phyloP scores from a whole-genome alignment of 2,797 vertebrate genomes.

The Distichodus sexfasciatus region DNA sequence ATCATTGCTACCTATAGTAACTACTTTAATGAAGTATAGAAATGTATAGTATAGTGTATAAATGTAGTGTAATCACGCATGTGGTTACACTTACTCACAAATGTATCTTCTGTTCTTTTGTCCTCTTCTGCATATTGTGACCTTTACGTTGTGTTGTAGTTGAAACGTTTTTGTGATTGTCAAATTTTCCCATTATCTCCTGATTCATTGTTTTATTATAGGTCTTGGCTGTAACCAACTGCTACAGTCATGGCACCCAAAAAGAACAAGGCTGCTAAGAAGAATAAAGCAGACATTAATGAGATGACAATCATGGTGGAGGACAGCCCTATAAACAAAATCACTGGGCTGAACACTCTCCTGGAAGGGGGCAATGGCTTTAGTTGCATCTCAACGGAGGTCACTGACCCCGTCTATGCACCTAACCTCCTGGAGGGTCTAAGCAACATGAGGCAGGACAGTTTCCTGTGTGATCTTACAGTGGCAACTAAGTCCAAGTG shows the following conservation, averaged over 20 bases:
- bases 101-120: too few relatives aligned
- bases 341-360: conserved; percentile 89
- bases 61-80: too few relatives aligned
- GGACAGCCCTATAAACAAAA: conserved; percentile 88
- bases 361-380: conserved; percentile 94
- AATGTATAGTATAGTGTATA: too few relatives aligned
- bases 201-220: conserved; percentile 54
- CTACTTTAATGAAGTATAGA: too few relatives aligned
- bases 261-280: conserved; percentile 92
- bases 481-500: conserved; percentile 95
- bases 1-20: too few relatives aligned
- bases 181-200: not conserved
- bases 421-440: conserved; percentile 93
- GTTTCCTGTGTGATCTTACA: conserved; percentile 94
- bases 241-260: conserved; percentile 96
- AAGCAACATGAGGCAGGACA: conserved; percentile 91
- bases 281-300: conserved; percentile 90
- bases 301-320: conserved; percentile 94
- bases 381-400: conserved; percentile 93
- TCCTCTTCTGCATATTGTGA: too few relatives aligned
- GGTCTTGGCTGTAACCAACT: conserved; percentile 80
- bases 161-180: too few relatives aligned
- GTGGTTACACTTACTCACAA: too few relatives aligned
- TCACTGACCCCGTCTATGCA: conserved; percentile 86
- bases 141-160: too few relatives aligned